These are phyloP conservation scores for Arothron firmamentum DNA, from an alignment of 2,113 vertebrate genomes.

Conservation along the genomic window DNA sequence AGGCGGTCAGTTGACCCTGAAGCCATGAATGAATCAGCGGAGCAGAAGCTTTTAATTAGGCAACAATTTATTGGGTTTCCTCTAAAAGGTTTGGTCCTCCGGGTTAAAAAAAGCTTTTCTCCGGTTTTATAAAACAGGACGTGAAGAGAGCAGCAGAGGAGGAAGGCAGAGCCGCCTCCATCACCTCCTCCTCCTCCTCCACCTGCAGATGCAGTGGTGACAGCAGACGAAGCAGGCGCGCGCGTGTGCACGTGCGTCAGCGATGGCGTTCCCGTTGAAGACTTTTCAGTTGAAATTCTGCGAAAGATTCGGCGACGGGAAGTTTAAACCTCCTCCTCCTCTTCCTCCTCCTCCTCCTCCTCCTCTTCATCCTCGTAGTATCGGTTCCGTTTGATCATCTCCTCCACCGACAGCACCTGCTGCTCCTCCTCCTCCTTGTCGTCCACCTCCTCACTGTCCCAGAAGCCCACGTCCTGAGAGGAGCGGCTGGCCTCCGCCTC, in stretches of 20 bases:
- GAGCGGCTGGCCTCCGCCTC: constrained; percentile 69
- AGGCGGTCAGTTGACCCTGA: too few relatives aligned
- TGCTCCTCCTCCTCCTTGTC: constrained; percentile 46
- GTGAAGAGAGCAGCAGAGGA: background rate
- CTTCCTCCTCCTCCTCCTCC: constrained; percentile 36
- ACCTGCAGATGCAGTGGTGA: too few relatives aligned
- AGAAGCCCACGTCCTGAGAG: constrained; percentile 84
- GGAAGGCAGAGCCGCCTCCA: background rate
- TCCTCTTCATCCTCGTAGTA: constrained; percentile 83
- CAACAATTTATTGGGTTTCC: constrained; percentile 55
- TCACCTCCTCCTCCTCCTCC: background rate
- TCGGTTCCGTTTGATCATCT: constrained; percentile 93
- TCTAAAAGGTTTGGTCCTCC: constrained; percentile 51
- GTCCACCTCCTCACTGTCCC: constrained; percentile 79
- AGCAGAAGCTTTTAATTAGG: constrained; percentile 3
- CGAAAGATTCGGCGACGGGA: too few relatives aligned
- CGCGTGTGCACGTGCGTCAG: too few relatives aligned
- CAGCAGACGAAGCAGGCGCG: too few relatives aligned
- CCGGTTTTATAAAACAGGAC: constrained; percentile 8
- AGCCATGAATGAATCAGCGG: background rate
- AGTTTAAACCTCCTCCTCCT: constrained; percentile 28
- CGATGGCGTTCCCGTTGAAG: too few relatives aligned
- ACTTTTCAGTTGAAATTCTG: too few relatives aligned
- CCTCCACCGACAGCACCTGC: constrained; percentile 83
- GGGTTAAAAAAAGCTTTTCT: constrained; percentile 42